Evolutionary conservation across 1,140 invertebrate genomes (phyloP).

Genomic region (Heliconius nattereri): DNA sequence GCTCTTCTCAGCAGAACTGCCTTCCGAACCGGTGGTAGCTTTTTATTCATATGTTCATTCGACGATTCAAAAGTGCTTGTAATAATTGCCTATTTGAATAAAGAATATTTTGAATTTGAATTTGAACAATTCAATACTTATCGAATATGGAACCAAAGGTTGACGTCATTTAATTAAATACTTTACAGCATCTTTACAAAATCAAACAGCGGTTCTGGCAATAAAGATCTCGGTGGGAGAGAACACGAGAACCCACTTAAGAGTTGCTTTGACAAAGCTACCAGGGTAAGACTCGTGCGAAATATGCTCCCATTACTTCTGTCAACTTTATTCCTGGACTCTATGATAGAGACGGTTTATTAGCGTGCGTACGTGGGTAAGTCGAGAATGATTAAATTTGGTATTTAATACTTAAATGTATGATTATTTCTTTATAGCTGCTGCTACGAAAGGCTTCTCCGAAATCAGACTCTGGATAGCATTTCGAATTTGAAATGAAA

Average conservation of each 20-base stretch:
- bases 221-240: constrained; percentile 57
- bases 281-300: constrained; percentile 50
- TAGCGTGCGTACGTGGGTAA: not conserved
- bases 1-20: no score
- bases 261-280: constrained; percentile 51
- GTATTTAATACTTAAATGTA: not conserved
- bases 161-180: constrained; percentile 46
- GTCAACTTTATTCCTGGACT: constrained; percentile 1
- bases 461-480: no score
- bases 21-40: no score
- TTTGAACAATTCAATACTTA: constrained; percentile 36
- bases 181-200: constrained; percentile 54
- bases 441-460: no score
- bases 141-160: constrained; percentile 31
- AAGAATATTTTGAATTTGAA: no score
- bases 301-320: constrained; percentile 31
- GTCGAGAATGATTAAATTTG: not conserved
- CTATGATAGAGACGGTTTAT: not conserved
- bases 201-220: constrained; percentile 49
- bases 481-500: no score
- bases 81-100: no score
- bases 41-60: no score
- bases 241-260: constrained; percentile 67
- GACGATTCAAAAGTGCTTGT: no score
- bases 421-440: not conserved